Base-by-base conservation (phyloP, 1,140 invertebrate species). In the Marisa cornuarietis region DNA sequence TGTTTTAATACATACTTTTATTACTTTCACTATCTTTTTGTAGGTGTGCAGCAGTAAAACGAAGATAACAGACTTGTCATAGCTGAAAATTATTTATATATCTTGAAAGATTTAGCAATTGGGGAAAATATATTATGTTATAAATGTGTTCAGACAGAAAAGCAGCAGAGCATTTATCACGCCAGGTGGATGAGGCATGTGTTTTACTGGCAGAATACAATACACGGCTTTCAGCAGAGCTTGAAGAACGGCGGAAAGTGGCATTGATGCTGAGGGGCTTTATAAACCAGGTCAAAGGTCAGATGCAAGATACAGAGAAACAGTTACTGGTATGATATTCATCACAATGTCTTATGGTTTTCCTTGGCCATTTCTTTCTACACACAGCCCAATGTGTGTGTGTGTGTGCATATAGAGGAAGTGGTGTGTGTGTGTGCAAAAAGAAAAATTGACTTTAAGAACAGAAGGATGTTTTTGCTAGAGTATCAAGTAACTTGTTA, bases 201-300 rank as follows among this genome's bases (percentile, higher is more conserved):
- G 92, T 94, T 72, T 88, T 99, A 54, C 91, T 99, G 42, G 94
- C 95, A 20, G 95, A 97, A 68, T 99, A 99, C 87, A 99, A 98
- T 90, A 92, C 93, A 72, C 93, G 97, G 82, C 91, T 99, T 13
- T 93, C 95, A 31, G 93, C 94, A 26, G 97, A 99, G 91, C 93
- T 99, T 92, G 96, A 97, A 85, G 95, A 96, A 81, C 93, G 97
- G 81, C 90, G 95, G 87, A 94, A 94, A 87, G 93, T 97, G 13
- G 93, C 96, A 0, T 93, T 94, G 69, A 97, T 98, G 95, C 91
- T 99, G 78, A 92, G 94, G 71, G 96, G 97, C 89, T 99, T 96
- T 88, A 94, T 96, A 62, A 93, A 95, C 79, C 94, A 94, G 7
- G 97, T 98, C 90, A 94, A 95, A 83, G 95, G 97, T 89, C 90